Conservation (phyloP, 2,113 vertebrate species). For the Pao palembangensis region DNA sequence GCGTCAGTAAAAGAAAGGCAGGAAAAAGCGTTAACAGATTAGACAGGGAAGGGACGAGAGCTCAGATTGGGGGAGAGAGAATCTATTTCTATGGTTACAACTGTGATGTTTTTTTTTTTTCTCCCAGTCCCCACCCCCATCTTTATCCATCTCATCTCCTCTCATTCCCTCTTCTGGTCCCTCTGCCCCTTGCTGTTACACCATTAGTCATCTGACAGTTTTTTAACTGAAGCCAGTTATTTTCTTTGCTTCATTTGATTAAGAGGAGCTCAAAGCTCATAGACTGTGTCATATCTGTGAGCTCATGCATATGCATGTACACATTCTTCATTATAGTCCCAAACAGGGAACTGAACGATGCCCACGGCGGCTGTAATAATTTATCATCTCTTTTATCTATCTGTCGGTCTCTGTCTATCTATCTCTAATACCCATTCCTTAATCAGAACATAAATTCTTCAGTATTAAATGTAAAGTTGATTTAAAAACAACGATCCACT, state of each 20-base stretch:
- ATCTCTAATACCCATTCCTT: not conserved
- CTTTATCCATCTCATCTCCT: slow-evolving; percentile 59
- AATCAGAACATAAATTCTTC: too few species aligned
- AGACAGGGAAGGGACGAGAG: slow-evolving; percentile 58
- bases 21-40: slow-evolving; percentile 53
- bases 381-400: slow-evolving; percentile 15
- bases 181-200: slow-evolving; percentile 50
- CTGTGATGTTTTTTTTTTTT: slow-evolving; percentile 40
- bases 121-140: slow-evolving; percentile 53
- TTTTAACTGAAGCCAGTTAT: slow-evolving; percentile 46
- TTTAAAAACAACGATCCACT: too few species aligned
- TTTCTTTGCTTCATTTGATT: slow-evolving; percentile 43
- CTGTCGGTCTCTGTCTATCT: not conserved
- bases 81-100: slow-evolving; percentile 77
- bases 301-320: slow-evolving; percentile 31
- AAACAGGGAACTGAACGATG: slow-evolving; percentile 30
- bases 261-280: slow-evolving; percentile 34
- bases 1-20: slow-evolving; percentile 45
- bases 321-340: slow-evolving; percentile 29
- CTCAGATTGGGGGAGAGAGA: slow-evolving; percentile 58
- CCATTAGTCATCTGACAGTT: slow-evolving; percentile 49
- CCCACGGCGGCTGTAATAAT: slow-evolving; percentile 34
- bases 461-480: too few species aligned
- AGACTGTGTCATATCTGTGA: slow-evolving; percentile 33
- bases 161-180: slow-evolving; percentile 49